Conservation (phyloP, 2,888 invertebrate genomes). For the Ichneumon xanthorius region DNA sequence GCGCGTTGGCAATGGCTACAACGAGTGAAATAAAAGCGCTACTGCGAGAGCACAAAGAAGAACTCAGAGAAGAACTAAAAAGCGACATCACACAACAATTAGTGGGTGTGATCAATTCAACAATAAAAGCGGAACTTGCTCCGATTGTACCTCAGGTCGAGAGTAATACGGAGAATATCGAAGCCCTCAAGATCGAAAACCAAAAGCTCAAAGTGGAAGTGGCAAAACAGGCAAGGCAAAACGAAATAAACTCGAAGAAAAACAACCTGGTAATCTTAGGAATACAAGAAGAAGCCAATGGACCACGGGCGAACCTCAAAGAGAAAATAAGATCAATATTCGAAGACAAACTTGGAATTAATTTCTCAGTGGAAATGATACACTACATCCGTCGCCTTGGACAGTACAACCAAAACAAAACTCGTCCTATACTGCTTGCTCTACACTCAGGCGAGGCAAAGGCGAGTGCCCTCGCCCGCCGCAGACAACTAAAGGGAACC, state of each 20-base stretch:
- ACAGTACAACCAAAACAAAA: neutral
- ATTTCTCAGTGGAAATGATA: neutral
- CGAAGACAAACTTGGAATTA: neutral
- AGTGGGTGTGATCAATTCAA: neutral
- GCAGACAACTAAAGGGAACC: slow-evolving; percentile 10
- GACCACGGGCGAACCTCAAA: neutral
- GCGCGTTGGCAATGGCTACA: neutral
- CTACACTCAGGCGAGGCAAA: neutral
- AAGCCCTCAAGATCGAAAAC: neutral
- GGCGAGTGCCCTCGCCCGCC: neutral
- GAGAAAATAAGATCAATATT: neutral
- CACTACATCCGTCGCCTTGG: neutral
- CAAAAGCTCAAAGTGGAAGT: neutral
- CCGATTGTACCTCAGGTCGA: neutral
- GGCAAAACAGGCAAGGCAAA: neutral
- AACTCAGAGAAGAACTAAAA: slow-evolving; percentile 1
- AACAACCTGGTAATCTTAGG: neutral
- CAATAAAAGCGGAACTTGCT: neutral
- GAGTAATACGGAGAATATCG: neutral
- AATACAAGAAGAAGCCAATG: neutral
- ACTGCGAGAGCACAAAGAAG: neutral
- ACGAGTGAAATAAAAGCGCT: neutral
- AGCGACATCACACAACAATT: neutral
- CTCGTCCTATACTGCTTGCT: neutral
- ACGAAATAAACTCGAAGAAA: neutral